Percentiles rank a stretch among this genome's conserved stretches.
Conservation (phyloP, 2,113 vertebrate species). For the Leucoraja erinaceus region DNA sequence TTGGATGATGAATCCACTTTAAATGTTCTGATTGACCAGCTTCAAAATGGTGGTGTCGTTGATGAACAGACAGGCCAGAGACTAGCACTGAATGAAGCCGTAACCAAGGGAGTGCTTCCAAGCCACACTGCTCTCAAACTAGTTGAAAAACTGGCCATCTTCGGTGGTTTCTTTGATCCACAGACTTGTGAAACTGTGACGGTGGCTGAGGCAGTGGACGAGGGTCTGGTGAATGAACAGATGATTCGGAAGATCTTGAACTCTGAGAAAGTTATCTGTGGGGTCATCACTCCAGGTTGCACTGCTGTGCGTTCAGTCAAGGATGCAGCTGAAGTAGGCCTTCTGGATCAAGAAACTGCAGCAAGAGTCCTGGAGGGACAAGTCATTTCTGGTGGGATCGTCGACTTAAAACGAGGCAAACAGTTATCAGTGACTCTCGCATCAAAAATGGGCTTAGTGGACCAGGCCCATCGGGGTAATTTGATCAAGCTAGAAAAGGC, state of each 20-base stretch:
- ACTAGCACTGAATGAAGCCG: conserved; percentile 75
- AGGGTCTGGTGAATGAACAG: conserved; percentile 77
- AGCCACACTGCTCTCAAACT: conserved; percentile 76
- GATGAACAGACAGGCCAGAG: conserved; percentile 56
- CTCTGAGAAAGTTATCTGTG: conserved; percentile 76
- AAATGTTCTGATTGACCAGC: conserved; percentile 59
- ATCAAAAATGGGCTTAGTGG: conserved; percentile 75
- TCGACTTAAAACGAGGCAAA: conserved; percentile 75
- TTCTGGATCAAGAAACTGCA: conserved; percentile 72
- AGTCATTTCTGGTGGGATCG: conserved; percentile 82
- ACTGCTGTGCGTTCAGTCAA: conserved; percentile 64
- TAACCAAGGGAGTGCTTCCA: conserved; percentile 64
- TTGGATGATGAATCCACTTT: conserved; percentile 51
- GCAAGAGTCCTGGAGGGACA: conserved; percentile 77
- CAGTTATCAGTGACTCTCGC: conserved; percentile 85
- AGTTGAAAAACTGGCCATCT: conserved; percentile 72
- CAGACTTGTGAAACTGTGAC: conserved; percentile 62
- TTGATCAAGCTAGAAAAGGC: conserved; percentile 79
- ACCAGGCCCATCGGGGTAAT: conserved; percentile 53
- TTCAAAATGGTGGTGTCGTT: conserved; percentile 66
- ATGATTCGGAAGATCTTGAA: conserved; percentile 73
- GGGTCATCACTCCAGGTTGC: conserved; percentile 68
- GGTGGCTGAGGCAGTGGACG: conserved; percentile 70
- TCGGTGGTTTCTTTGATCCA: conserved; percentile 80
- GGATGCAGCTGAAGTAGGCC: conserved; percentile 70